A percentile compares a stretch with the other conserved stretches of the same genome.
phyloP scores from a whole-genome alignment of 2,888 invertebrate species.

The Zaprionus lineosus region DNA sequence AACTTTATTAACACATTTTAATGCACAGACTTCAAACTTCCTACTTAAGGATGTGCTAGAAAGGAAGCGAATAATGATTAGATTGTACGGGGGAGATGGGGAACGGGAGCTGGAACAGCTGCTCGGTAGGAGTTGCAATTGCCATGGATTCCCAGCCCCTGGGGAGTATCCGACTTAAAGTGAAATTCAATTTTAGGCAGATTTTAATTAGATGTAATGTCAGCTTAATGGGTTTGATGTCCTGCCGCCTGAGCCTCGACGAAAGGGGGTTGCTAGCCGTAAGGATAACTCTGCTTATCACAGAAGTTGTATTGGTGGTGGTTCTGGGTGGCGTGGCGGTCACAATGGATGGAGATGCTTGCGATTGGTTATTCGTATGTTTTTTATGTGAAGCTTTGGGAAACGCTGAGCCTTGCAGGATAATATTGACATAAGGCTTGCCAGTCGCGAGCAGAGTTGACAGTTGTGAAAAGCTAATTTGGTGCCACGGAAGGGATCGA shows the following conservation, averaged over 20 bases:
- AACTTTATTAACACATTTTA: slow-evolving; percentile 46
- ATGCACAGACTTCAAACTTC: neutral
- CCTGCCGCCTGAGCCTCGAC: slow-evolving; percentile 17
- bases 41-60: no score
- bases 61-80: no score
- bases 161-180: slow-evolving; percentile 17
- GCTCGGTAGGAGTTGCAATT: slow-evolving; percentile 12
- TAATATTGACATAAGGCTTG: slow-evolving; percentile 26
- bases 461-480: slow-evolving; percentile 25
- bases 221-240: slow-evolving; percentile 58
- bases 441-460: slow-evolving; percentile 21
- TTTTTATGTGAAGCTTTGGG: neutral
- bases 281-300: neutral
- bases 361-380: neutral
- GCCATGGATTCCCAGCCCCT: slow-evolving; percentile 9
- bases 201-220: slow-evolving; percentile 70
- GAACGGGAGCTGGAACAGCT: no score
- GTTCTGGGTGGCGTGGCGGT: neutral
- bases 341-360: neutral
- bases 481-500: no score
- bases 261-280: slow-evolving; percentile 8
- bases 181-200: slow-evolving; percentile 52
- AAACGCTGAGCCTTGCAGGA: slow-evolving; percentile 10
- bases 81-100: no score
- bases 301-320: slow-evolving; percentile 11